Evolutionary conservation across 2,797 vertebrate species (phyloP).

Genomic region (Serranus cabrilla): DNA sequence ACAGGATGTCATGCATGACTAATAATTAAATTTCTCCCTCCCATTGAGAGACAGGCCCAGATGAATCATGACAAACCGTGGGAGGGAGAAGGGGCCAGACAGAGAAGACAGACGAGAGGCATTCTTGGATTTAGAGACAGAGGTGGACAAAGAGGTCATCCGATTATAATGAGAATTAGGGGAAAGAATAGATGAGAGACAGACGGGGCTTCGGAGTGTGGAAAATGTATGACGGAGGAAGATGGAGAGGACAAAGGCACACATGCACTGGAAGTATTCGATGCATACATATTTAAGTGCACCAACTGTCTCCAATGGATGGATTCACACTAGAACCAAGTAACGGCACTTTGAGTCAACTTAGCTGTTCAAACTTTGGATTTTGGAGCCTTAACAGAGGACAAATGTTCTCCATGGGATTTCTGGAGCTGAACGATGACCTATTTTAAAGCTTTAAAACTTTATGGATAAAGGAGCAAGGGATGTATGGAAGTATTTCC

Average conservation of each 20-base stretch:
- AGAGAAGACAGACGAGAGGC: slow-evolving; percentile 21
- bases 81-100: slow-evolving; percentile 25
- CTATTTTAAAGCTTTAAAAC: slow-evolving; percentile 30
- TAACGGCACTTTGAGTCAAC: slow-evolving; percentile 58
- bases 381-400: slow-evolving; percentile 43
- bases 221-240: slow-evolving; percentile 14
- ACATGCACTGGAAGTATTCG: slow-evolving; percentile 44
- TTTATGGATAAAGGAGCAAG: background rate
- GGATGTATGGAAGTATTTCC: background rate
- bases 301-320: slow-evolving; percentile 49
- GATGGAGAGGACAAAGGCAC: slow-evolving; percentile 30
- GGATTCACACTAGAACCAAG: slow-evolving; percentile 42
- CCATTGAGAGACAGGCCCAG: slow-evolving; percentile 42
- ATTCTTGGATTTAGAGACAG: slow-evolving; percentile 25
- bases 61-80: slow-evolving; percentile 57
- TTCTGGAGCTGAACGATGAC: slow-evolving; percentile 34
- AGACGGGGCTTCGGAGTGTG: slow-evolving; percentile 4
- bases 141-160: slow-evolving; percentile 54
- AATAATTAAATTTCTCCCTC: slow-evolving; percentile 64
- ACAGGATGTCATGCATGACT: slow-evolving; percentile 53
- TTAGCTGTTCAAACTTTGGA: slow-evolving; percentile 49
- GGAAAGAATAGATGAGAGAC: slow-evolving; percentile 16
- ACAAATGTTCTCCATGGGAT: slow-evolving; percentile 32
- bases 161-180: slow-evolving; percentile 54
- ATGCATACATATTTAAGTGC: slow-evolving; percentile 70